Conservation (phyloP, 1,140 invertebrate species). For the Lepidurus apus region DNA sequence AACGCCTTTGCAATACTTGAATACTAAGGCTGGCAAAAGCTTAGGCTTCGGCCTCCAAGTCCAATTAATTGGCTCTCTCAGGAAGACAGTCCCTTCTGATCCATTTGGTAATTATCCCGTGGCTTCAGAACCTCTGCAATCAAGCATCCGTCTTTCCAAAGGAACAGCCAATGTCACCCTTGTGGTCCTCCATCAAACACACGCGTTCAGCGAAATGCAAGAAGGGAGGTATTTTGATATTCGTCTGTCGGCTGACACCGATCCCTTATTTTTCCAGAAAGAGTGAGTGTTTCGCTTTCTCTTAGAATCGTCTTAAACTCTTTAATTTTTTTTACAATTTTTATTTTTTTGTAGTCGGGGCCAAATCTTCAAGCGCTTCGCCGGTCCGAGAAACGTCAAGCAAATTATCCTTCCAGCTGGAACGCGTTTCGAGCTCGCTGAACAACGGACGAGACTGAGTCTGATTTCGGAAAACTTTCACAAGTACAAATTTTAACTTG, state of each 20-base stretch:
- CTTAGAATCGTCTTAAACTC: neutral
- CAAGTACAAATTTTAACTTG: neutral
- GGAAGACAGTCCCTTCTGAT: neutral
- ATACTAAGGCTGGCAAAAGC: neutral
- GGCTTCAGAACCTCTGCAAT: neutral
- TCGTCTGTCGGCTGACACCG: neutral
- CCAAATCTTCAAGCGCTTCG: neutral
- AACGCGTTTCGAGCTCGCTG: neutral
- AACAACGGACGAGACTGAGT: neutral
- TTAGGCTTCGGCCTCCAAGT: neutral
- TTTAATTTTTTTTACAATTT: neutral
- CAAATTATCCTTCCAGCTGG: neutral
- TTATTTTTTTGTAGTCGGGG: neutral
- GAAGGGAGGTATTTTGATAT: neutral
- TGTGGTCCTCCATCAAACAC: neutral
- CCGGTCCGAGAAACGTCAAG: neutral
- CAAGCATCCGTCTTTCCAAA: neutral
- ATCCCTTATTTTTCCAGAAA: neutral
- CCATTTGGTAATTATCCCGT: neutral
- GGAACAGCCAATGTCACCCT: neutral
- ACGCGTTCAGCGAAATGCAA: neutral
- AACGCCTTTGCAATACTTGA: neutral
- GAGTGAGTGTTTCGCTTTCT: neutral
- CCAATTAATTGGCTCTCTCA: neutral
- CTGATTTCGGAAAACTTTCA: conserved; percentile 19